Base-by-base conservation (phyloP, 2,797 vertebrate species). In the Enteromius radiatus region DNA sequence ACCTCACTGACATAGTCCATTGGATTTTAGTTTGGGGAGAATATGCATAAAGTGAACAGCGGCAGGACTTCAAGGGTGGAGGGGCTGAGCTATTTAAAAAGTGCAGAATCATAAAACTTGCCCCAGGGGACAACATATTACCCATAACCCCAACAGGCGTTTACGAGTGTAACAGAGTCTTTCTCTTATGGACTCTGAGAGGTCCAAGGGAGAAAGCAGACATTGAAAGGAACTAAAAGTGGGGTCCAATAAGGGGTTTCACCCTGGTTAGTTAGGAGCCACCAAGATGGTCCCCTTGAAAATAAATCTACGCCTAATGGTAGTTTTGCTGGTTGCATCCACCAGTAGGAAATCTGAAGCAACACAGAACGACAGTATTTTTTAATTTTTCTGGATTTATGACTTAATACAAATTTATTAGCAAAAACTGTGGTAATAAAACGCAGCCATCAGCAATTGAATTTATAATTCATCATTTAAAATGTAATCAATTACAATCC, bases 1-100 rank as follows among this genome's bases (percentile, higher is more conserved):
- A 93, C 89, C 78, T 92, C 90, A 64, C 86, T 90, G 87, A 88
- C 88, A 88, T 88, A 91, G 90, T 87, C 89, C 91, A 92, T 93
- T 92, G 91, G 87, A 93, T 93, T 91, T 90, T 89, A 90, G 89
- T 89, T 90, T 90, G 84, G 83, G 77, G 49, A 73, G 43, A 84
- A 89, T 87, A 86, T 86, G 74, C 84, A 87, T 88, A 61, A 67
- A 78, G 54, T 43, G 68, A 70, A 69, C 63, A 84, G 52, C 5
- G 0, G 17, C 5, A 76, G 61, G 76, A 84, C 85, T 69, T 82
- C 79, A 84, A 73, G 84, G 90, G 89, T 91, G 87, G 33, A 89
- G 88, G 85, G 87, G 87, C 91, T 90, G 88, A 85, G 52, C 26
- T 84, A 81, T 83, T 89, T 86, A 89, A 90, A 91, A 91, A 92